Base-by-base conservation (phyloP, 2,797 vertebrate species). In the Phataginus tetradactyla region DNA sequence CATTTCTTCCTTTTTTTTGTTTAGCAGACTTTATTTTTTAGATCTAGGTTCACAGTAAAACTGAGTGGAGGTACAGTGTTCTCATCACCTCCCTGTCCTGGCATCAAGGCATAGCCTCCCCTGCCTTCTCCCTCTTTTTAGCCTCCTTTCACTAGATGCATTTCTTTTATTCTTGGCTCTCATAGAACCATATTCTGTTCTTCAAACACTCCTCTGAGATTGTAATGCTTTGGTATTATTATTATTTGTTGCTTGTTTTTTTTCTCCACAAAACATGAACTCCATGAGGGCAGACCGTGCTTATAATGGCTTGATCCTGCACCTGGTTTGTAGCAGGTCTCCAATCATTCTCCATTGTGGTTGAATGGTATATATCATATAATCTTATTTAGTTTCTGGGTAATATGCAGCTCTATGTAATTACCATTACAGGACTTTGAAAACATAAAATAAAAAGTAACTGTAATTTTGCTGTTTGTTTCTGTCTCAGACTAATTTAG, bases 391-490 rank as follows among this genome's bases (percentile, higher is more conserved):
- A 72, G 51, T 77, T 39, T 37, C 18, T 57, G 29, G 3, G n/a
- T 34, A 42, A 89, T 86, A 53, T 13, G 1, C 8, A 45, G 2
- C 18, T 51, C 32, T 68, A 2, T 29, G n/a, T 75, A 51, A 55
- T 84, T 74, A 39, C 53, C 15, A 27, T 32, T 27, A 27, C 0
- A 53, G 14, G 27, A 29, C 5, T 84, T 68, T 39, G 21, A 68
- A 86, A 63, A 81, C n/a, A 18, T 79, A 45, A 88, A 86, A 61
- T 42, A 79, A 78, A 55, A 83, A 72, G 23, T 34, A 75, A 37
- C n/a, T 5, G 4, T 53, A 66, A 90, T 90, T 78, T 66, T 85
- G 37, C 21, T 86, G 1, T 64, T 88, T 94, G n/a, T 86, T 91
- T 96, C 37, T 90, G 11, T 69, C 63, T 68, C 5, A 53, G 42